Base-by-base conservation (phyloP, 2,113 vertebrate species). In the Forbesichthys papilliferus region DNA sequence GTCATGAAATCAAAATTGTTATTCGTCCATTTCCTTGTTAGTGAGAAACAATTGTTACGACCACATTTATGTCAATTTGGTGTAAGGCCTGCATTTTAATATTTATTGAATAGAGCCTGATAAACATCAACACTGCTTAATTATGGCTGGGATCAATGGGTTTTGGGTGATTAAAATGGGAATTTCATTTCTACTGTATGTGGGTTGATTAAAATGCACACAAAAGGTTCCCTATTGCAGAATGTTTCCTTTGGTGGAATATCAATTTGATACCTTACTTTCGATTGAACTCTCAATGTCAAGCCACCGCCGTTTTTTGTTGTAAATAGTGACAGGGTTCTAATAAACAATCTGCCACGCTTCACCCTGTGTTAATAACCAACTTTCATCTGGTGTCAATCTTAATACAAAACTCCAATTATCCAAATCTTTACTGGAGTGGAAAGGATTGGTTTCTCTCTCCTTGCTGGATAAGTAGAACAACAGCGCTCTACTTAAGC, bases 361-460 rank as follows among this genome's bases (percentile, higher is more conserved):
- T 89, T 92, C 89, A 91, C 85, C 89, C 87, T 54, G 74, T 88
- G 87, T 91, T 91, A 92, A 92, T 91, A 91, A 86, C 86, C 73
- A 84, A 87, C 87, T 91, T 90, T 90, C 83, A 87, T 92, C 87
- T 87, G 81, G 84, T 92, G 91, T 92, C 92, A 91, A 85, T 92
- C 91, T 90, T 92, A 86, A 93, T 92, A 88, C 70, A 83, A 78
- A 87, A 81, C 73, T 87, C 81, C 83, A 90, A 91, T 90, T 92
- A 91, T 89, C 86, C 56, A 74, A 86, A 82, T 86, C 89, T 84
- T 88, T 90, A 88, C 83, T 89, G 79, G 75, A 85, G 86, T 88
- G 85, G 86, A 91, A 91, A 91, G 83, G 87, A 87, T 83, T 86
- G 83, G 75, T 81, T 86, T 82, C 74, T 85, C 74, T 69, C 84